Percentiles rank a stretch among this genome's conserved stretches.
phyloP scores from a whole-genome alignment of 2,888 invertebrate species.

The Tethea ocularis region DNA sequence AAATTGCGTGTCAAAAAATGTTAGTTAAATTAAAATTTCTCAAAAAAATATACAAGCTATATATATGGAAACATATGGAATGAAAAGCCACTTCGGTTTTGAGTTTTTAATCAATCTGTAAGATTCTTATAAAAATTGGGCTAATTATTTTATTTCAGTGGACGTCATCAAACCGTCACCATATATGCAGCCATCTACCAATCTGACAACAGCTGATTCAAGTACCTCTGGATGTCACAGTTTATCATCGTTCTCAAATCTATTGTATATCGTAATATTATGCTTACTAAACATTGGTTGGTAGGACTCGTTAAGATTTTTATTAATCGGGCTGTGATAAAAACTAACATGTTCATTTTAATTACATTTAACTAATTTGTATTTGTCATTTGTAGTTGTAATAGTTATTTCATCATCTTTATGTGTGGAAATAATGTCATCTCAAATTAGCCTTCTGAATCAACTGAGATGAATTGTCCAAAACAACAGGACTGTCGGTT shows the following conservation, averaged over 20 bases:
- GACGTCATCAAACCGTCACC: slow-evolving; percentile 69
- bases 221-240: slow-evolving; percentile 52
- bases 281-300: slow-evolving; percentile 57
- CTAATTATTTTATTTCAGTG: slow-evolving; percentile 55
- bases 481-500: neutral
- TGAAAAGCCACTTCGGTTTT: too few species aligned
- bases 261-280: slow-evolving; percentile 43
- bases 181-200: slow-evolving; percentile 59
- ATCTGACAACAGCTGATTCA: slow-evolving; percentile 58
- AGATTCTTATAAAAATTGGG: neutral
- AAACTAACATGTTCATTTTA: slow-evolving; percentile 53
- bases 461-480: neutral
- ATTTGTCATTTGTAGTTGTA: too few species aligned
- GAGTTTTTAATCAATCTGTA: too few species aligned
- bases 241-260: slow-evolving; percentile 29
- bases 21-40: too few species aligned
- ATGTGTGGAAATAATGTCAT: neutral
- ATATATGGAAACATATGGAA: too few species aligned
- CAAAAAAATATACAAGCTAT: too few species aligned
- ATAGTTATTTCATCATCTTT: neutral
- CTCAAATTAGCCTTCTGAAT: neutral
- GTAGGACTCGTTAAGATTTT: slow-evolving; percentile 44
- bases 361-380: neutral
- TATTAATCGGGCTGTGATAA: slow-evolving; percentile 78
- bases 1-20: too few species aligned